Conservation (phyloP, 2,113 vertebrate species). For the Cariama cristata region DNA sequence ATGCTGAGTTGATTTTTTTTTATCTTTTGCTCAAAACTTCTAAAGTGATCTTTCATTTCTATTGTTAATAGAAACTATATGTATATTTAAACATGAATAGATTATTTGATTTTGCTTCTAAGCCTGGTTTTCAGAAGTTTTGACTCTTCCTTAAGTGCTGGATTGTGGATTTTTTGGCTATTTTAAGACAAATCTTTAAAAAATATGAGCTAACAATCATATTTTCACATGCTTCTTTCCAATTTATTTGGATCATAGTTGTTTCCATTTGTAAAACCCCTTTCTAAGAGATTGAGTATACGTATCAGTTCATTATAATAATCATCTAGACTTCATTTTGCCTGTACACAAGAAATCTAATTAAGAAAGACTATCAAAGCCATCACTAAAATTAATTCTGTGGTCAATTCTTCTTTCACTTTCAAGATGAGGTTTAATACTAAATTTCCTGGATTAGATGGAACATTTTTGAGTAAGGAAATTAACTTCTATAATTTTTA, state of each 20-base stretch:
- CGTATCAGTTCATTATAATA: background rate
- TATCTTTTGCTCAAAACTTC: background rate
- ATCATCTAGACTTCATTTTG: background rate
- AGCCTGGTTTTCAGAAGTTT: background rate
- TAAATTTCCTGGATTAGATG: background rate
- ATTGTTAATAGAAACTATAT: background rate
- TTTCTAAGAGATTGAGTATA: background rate
- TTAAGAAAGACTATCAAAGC: background rate
- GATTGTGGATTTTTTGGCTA: background rate
- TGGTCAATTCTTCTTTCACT: background rate
- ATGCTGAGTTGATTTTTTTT: background rate
- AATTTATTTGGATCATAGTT: background rate
- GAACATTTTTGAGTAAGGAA: background rate
- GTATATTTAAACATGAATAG: accelerated
- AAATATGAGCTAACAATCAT: background rate
- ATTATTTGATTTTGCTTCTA: background rate
- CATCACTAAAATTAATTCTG: constrained; percentile 11
- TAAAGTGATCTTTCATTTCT: background rate
- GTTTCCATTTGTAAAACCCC: background rate
- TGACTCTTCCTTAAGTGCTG: background rate
- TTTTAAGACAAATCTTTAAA: background rate
- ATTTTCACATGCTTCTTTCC: background rate
- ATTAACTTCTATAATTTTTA: background rate
- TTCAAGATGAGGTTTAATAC: background rate
- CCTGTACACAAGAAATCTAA: background rate